phyloP scores from a whole-genome alignment of 2,888 invertebrate species.

The Nudaria mundana region DNA sequence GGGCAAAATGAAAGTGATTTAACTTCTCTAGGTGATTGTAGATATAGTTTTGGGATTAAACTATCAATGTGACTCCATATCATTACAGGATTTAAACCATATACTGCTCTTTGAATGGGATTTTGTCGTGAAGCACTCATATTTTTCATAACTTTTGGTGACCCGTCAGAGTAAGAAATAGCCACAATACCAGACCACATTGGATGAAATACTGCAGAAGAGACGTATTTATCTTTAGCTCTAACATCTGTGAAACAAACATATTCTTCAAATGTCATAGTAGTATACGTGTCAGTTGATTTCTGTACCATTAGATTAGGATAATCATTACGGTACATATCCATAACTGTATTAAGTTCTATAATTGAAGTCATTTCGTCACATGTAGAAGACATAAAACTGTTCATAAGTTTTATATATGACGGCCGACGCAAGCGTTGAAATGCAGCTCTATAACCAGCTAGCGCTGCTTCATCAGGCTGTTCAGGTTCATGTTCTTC shows the following conservation, averaged over 20 bases:
- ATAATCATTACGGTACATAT: constrained; percentile 84
- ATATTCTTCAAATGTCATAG: constrained; percentile 73
- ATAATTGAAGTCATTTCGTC: constrained; percentile 59
- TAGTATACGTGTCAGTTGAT: constrained; percentile 49
- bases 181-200: constrained; percentile 85
- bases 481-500: constrained; percentile 35
- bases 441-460: constrained; percentile 52
- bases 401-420: constrained; percentile 56
- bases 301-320: constrained; percentile 65
- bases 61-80: constrained; percentile 89
- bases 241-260: constrained; percentile 85
- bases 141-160: constrained; percentile 70
- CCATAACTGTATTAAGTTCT: constrained; percentile 75
- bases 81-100: constrained; percentile 84
- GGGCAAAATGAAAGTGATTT: constrained; percentile 85
- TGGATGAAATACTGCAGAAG: constrained; percentile 86
- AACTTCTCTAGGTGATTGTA: constrained; percentile 85
- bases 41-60: constrained; percentile 84
- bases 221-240: constrained; percentile 85
- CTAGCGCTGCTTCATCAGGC: constrained; percentile 55
- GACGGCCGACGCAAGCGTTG: constrained; percentile 60
- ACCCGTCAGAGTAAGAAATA: constrained; percentile 83
- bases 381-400: constrained; percentile 45
- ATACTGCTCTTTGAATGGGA: constrained; percentile 78
- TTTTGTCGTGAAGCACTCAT: constrained; percentile 64